Percentiles rank a stretch among this genome's conserved stretches.
phyloP scores from a whole-genome alignment of 1,140 invertebrate genomes.

The Heliconius melpomene region DNA sequence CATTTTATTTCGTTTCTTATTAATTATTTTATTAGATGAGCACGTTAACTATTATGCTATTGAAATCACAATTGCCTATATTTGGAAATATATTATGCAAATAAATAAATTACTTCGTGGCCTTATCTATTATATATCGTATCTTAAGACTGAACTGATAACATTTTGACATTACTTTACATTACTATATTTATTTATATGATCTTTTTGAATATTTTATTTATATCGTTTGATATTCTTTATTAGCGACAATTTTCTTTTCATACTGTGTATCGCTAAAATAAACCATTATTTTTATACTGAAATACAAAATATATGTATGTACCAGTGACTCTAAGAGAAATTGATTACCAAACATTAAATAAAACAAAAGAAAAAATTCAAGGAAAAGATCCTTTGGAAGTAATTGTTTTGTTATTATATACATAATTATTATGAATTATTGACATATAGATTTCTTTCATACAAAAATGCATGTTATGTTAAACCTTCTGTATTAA shows the following conservation, averaged over 20 bases:
- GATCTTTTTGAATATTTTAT: conserved; percentile 31
- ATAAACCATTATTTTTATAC: not conserved
- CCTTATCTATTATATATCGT: conserved; percentile 32
- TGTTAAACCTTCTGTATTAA: conserved; percentile 35
- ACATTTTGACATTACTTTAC: conserved; percentile 33
- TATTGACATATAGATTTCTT: conserved; percentile 20
- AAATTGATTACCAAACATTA: not conserved
- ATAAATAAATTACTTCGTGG: conserved; percentile 22
- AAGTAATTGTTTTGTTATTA: conserved; percentile 17
- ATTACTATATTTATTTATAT: conserved; percentile 26
- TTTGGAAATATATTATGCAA: not conserved
- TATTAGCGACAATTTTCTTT: conserved; percentile 28
- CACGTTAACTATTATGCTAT: not conserved
- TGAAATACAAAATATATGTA: not conserved
- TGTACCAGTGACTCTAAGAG: conserved; percentile 6
- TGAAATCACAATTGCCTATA: not conserved
- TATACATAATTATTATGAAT: conserved; percentile 15
- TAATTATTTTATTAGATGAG: not conserved
- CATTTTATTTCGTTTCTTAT: not conserved
- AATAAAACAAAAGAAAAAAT: not conserved
- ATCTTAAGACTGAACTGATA: conserved; percentile 37
- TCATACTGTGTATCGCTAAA: not conserved
- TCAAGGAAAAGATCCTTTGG: not conserved
- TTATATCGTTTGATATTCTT: conserved; percentile 32
- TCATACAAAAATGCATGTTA: conserved; percentile 38